These are phyloP conservation scores for Yoshiicerus persimilis DNA, from an alignment of 1,140 invertebrate species.

Conservation along the genomic window DNA sequence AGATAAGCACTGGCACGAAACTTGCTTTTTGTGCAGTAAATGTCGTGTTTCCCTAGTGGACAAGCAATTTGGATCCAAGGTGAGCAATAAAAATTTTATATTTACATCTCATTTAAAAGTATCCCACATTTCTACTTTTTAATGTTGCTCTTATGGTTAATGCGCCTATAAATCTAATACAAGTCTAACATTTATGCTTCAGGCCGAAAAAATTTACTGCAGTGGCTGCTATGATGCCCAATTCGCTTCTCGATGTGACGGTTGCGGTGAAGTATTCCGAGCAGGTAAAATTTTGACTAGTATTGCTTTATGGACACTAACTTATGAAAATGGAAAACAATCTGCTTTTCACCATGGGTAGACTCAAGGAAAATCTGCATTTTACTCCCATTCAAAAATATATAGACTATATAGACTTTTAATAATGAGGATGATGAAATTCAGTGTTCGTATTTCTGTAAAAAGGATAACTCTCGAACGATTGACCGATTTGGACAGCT, in stretches of 20 bases:
- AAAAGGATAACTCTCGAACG: too few relatives aligned
- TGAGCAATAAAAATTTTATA: conserved; percentile 53
- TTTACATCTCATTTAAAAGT: not conserved
- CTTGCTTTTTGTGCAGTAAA: conserved; percentile 96
- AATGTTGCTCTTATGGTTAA: too few relatives aligned
- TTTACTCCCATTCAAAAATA: too few relatives aligned
- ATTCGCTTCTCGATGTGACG: conserved; percentile 98
- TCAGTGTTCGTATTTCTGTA: too few relatives aligned
- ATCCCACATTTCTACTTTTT: not conserved
- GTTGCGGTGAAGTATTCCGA: conserved; percentile 96
- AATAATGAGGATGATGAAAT: too few relatives aligned
- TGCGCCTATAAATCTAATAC: not conserved
- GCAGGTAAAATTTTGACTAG: conserved; percentile 73
- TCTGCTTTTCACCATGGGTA: too few relatives aligned
- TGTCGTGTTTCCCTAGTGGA: conserved; percentile 97
- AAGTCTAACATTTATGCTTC: not conserved
- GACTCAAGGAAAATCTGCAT: too few relatives aligned
- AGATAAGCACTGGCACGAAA: conserved; percentile 99
- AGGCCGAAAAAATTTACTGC: conserved; percentile 94
- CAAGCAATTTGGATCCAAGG: conserved; percentile 97
- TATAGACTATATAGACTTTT: too few relatives aligned
- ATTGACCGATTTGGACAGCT: too few relatives aligned
- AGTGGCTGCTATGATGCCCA: conserved; percentile 98
- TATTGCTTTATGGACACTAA: too few relatives aligned
- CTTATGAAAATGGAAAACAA: too few relatives aligned